A percentile compares a stretch with the other conserved stretches of the same genome.
These are phyloP conservation scores for Odontocolon sp. DNA, from an alignment of 2,888 invertebrate genomes.

Conservation along the genomic window DNA sequence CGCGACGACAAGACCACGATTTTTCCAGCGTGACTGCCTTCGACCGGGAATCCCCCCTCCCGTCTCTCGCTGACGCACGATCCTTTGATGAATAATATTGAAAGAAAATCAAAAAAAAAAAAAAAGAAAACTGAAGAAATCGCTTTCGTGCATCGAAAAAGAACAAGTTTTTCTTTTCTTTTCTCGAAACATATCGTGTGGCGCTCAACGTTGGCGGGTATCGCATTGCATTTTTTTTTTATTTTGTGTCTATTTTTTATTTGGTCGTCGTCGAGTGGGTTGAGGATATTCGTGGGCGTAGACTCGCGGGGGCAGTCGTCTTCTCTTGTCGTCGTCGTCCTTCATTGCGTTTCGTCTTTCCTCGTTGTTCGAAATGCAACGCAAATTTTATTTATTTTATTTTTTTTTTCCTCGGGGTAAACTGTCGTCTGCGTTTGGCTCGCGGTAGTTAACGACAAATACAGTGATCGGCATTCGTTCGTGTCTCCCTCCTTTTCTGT, in stretches of 20 bases:
- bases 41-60: slow-evolving; percentile 1
- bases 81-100: slow-evolving; percentile 34
- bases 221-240: slow-evolving; percentile 16
- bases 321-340: neutral
- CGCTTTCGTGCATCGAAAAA: slow-evolving; percentile 35
- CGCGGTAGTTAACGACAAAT: neutral
- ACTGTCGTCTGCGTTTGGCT: too few relatives aligned
- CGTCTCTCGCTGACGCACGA: slow-evolving; percentile 13
- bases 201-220: neutral
- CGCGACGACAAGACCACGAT: slow-evolving; percentile 6
- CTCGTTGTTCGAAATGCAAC: too few relatives aligned
- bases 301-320: slow-evolving; percentile 33
- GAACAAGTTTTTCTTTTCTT: neutral
- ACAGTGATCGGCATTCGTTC: too few relatives aligned
- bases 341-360: neutral
- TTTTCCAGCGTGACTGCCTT: slow-evolving; percentile 10
- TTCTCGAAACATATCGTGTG: neutral
- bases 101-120: slow-evolving; percentile 5
- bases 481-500: too few relatives aligned
- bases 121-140: slow-evolving; percentile 10
- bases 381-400: too few relatives aligned
- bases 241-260: too few relatives aligned
- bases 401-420: too few relatives aligned
- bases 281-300: slow-evolving; percentile 54
- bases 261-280: slow-evolving; percentile 56